Base-by-base conservation (phyloP, 2,113 vertebrate genomes). In the Pseudopipra pipra region DNA sequence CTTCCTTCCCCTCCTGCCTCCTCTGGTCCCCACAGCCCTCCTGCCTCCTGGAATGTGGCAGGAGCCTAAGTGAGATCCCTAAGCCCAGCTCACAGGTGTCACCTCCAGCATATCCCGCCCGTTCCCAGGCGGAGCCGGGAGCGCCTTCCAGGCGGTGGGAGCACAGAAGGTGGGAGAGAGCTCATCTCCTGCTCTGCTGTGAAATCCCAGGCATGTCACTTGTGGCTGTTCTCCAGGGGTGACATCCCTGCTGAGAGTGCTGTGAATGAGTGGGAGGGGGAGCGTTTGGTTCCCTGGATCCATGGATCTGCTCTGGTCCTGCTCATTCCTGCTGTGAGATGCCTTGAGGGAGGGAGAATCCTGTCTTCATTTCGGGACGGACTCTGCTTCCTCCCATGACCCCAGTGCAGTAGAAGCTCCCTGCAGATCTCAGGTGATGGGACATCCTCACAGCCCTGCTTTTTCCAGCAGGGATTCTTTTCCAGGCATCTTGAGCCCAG, bases 171-270 rank as follows among this genome's bases (percentile, higher is more conserved):
- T 10, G 2, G 62, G 49, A 52, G 9, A 49, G 73, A 73, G 70
- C 94, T 91, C 28, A 0, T 72, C 82, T 74, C 74, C 65, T 8
- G 41, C 73, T 78, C 89, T 39, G 54, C 87, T 70, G 51, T 11
- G 79, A 72, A 74, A 41, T 55, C 75, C 3, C 6, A 75, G 85
- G 46, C 93, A 11, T 31, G 82, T 59, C 39, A 3, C 74, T 62
- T 0, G 17, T 79, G 92, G 92, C 67, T 15, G 35, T 63, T 93
- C 70, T 76, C 80, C 96, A 85, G 87, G 88, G 83, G 51, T 47
- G 70, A 59, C n/a, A 55, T 81, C 61, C 62, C 65, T 84, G 81
- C 86, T 89, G 62, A 54, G 52, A 16, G 33, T 52, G 28, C 87
- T 5, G 7, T 11, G 79, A 41, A 79, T 55, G 30, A 6, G 70